phyloP scores from a whole-genome alignment of 2,797 vertebrate genomes.

The Ammospiza maritima region DNA sequence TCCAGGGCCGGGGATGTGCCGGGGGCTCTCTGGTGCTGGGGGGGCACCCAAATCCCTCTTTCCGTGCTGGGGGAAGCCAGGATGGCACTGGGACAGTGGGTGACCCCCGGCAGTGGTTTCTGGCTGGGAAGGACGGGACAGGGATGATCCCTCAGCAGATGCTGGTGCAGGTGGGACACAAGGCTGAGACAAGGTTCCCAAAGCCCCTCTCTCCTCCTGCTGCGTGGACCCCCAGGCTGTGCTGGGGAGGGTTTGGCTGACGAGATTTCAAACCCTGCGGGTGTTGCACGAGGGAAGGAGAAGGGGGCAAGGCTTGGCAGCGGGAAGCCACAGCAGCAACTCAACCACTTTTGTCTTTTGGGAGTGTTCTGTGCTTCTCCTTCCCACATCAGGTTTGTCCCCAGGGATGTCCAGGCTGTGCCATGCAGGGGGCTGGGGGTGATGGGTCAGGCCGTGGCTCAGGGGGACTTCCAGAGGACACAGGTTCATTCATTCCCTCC shows the following conservation, averaged over 20 bases:
- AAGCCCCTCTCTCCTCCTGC: not conserved
- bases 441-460: accelerated
- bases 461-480: not conserved
- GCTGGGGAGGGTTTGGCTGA: not conserved
- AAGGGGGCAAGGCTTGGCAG: not conserved
- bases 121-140: not conserved
- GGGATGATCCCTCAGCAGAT: not conserved
- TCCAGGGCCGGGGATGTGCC: accelerated
- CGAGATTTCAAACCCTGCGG: constrained; percentile 18
- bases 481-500: not conserved
- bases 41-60: accelerated
- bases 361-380: not conserved
- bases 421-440: accelerated
- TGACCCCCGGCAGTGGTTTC: not conserved
- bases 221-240: accelerated
- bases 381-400: not conserved
- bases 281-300: not conserved
- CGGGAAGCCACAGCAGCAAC: not conserved
- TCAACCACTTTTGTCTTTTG: accelerated
- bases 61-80: accelerated
- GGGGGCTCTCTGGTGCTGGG: not conserved
- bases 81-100: not conserved
- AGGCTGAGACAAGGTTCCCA: accelerated
- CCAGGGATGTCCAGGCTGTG: not conserved
- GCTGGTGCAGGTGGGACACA: accelerated